Evolutionary conservation across 1,140 invertebrate genomes (phyloP).

Genomic region (Psilanteris sp.): DNA sequence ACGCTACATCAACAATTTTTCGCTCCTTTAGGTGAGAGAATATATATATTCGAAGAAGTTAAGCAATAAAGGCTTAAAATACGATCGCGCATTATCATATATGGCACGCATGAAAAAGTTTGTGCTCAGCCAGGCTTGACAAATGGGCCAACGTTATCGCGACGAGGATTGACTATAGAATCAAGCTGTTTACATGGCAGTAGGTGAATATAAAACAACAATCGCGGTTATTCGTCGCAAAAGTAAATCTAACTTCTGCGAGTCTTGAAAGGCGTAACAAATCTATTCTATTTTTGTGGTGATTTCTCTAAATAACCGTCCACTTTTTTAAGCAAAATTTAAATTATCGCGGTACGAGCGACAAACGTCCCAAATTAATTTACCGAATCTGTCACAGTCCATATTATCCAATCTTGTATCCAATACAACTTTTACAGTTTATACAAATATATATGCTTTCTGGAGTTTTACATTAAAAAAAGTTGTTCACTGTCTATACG

Average conservation of each 20-base stretch:
- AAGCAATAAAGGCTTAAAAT: slow-evolving; percentile 38
- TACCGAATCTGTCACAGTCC: no score
- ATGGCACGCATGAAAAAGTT: slow-evolving; percentile 40
- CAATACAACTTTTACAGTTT: no score
- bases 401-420: no score
- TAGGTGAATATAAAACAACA: slow-evolving; percentile 58
- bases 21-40: neutral
- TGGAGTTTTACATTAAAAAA: no score
- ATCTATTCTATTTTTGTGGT: slow-evolving; percentile 20
- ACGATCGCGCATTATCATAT: slow-evolving; percentile 36
- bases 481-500: no score
- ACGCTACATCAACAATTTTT: no score
- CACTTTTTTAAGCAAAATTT: no score
- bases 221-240: slow-evolving; percentile 18
- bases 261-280: slow-evolving; percentile 35
- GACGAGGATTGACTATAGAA: slow-evolving; percentile 33
- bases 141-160: slow-evolving; percentile 45
- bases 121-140: slow-evolving; percentile 24
- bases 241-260: slow-evolving; percentile 33
- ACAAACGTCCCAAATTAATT: no score
- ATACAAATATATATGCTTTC: no score
- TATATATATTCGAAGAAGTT: slow-evolving; percentile 22
- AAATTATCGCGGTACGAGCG: no score
- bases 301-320: neutral
- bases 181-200: slow-evolving; percentile 46